Evolutionary conservation across 2,888 invertebrate species (phyloP), one percentile per base, ranked within the genome.

Genomic region (Nomada hirtipes): DNA sequence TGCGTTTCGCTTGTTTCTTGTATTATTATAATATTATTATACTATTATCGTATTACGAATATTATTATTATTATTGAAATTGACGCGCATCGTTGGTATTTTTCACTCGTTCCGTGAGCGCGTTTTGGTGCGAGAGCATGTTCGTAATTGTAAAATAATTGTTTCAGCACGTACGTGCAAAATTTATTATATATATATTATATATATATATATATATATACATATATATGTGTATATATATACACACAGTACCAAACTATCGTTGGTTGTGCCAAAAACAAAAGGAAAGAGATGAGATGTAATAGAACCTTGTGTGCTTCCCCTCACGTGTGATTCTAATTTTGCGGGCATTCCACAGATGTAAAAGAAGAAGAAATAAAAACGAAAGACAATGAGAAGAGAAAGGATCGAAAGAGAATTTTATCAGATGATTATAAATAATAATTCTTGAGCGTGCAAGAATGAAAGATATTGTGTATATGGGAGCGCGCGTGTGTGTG

Each of bases 261-360:
- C 82, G 85, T 89, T 90, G 89, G 90, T 91, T 90, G 91, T 91
- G 90, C 90, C 91, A 90, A 90, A 89, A 79, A 79, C 36, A 44
- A 44, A 53, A 11, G 29, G 47, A 50, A 50, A 73, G 13, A 71
- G 52, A 47, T 11, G 88, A 74, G 64, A 29, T 42, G 20, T 44
- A 71, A 75, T 71, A 74, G 83, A 75, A 78, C 65, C 67, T 72
- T 80, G 74, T 72, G 86, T 82, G 86, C 84, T 88, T 82, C 86
- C 85, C 76, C 76, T 83, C 85, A 82, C 79, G 86, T 79, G 81
- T 85, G 85, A 85, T 86, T 88, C 86, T 80, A 83, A 88, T 87
- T 86, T 86, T 70, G 78, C 72, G 90, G 90, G 90, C 89, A 90
- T 90, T 90, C 64, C 61, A 67, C 36, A 57, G 64, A 83, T 59